phyloP scores from a whole-genome alignment of 1,140 invertebrate species.

The Trichonephila clavata region DNA sequence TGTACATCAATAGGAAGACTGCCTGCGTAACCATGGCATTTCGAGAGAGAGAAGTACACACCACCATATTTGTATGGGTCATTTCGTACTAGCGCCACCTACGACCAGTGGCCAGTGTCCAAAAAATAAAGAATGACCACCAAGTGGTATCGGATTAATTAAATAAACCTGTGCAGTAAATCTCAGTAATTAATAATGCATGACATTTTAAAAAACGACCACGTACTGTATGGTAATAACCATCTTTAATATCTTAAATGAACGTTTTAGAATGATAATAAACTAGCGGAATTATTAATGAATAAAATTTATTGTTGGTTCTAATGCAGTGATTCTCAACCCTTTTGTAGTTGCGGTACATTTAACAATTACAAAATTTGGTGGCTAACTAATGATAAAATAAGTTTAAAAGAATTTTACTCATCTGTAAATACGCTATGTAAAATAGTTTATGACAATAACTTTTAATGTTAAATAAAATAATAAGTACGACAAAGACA shows the following conservation, averaged over 20 bases:
- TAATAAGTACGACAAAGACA: too few relatives aligned
- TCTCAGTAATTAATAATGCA: slow-evolving; percentile 47
- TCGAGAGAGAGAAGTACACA: not conserved
- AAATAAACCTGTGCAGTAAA: slow-evolving; percentile 24
- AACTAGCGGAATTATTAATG: not conserved
- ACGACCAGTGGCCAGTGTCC: not conserved
- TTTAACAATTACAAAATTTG: too few relatives aligned
- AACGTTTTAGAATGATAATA: not conserved
- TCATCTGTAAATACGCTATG: too few relatives aligned
- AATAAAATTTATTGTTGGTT: too few relatives aligned
- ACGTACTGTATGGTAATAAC: not conserved
- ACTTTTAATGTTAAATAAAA: too few relatives aligned
- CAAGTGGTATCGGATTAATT: slow-evolving; percentile 7
- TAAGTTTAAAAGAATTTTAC: too few relatives aligned
- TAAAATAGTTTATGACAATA: too few relatives aligned
- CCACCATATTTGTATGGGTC: not conserved
- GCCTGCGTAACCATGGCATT: slow-evolving; percentile 29
- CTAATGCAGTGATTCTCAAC: too few relatives aligned
- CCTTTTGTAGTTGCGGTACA: too few relatives aligned
- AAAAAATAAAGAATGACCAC: slow-evolving; percentile 10
- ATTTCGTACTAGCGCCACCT: slow-evolving; percentile 11
- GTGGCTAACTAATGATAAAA: too few relatives aligned
- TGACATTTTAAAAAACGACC: not conserved
- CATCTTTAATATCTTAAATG: not conserved
- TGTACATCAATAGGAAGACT: not conserved